phyloP scores from a whole-genome alignment of 2,888 invertebrate species.

The Melinaea menophilus region DNA sequence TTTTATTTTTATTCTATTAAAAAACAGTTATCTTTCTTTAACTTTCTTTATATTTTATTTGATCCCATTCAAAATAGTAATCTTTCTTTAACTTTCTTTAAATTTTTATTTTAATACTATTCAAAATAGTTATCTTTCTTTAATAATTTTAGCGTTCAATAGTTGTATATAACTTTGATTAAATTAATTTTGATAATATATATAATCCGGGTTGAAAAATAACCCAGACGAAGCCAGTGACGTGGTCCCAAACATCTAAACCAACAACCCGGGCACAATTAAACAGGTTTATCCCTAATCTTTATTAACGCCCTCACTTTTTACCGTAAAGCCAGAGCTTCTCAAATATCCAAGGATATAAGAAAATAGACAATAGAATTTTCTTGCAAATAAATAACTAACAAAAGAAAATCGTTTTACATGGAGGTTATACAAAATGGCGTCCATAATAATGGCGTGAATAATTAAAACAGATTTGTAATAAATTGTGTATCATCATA shows the following conservation, averaged over 20 bases:
- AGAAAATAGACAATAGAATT: background rate
- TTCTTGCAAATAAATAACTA: background rate
- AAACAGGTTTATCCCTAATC: conserved; percentile 38
- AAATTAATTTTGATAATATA: background rate
- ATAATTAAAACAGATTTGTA: background rate
- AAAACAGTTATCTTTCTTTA: too few relatives aligned
- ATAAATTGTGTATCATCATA: background rate
- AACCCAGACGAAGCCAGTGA: background rate
- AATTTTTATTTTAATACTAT: too few relatives aligned
- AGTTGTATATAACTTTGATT: too few relatives aligned
- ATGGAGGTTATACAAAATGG: too few relatives aligned
- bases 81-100: too few relatives aligned
- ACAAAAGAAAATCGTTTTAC: background rate
- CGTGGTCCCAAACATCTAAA: conserved; percentile 11
- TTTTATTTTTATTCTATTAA: too few relatives aligned
- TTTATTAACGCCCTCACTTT: conserved; percentile 40
- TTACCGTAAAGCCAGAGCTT: conserved; percentile 34
- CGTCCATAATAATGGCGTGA: too few relatives aligned
- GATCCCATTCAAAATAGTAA: too few relatives aligned
- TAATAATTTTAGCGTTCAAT: too few relatives aligned
- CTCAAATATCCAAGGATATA: conserved; percentile 31
- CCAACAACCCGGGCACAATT: conserved; percentile 34
- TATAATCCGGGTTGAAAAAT: background rate
- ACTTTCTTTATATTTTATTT: too few relatives aligned
- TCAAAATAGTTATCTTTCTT: too few relatives aligned